phyloP scores from a whole-genome alignment of 2,888 invertebrate species.

The Malachius bipustulatus region DNA sequence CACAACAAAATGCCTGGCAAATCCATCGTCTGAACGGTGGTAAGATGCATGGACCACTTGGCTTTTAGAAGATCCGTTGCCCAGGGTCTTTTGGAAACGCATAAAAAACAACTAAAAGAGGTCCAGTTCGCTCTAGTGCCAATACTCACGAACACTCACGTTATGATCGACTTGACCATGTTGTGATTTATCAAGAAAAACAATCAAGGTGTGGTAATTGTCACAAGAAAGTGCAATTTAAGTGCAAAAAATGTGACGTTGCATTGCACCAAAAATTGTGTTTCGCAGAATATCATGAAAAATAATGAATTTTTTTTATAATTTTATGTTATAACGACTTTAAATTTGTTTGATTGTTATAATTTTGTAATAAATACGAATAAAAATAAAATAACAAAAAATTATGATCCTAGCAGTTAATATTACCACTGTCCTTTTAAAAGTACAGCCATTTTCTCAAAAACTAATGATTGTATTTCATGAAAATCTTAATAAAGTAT shows the following conservation, averaged over 20 bases:
- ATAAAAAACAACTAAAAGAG: conserved; percentile 4
- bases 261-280: conserved; percentile 5
- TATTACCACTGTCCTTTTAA: too few relatives aligned
- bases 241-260: conserved; percentile 8
- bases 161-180: conserved; percentile 6
- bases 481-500: too few relatives aligned
- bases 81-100: conserved; percentile 4
- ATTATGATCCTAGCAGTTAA: too few relatives aligned
- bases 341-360: too few relatives aligned
- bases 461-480: too few relatives aligned
- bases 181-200: conserved; percentile 7
- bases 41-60: conserved; percentile 3
- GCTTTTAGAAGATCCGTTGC: conserved; percentile 4
- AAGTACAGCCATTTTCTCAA: too few relatives aligned
- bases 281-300: conserved; percentile 1
- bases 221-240: conserved; percentile 10
- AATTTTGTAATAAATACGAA: too few relatives aligned
- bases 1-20: conserved; percentile 7
- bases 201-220: conserved; percentile 8
- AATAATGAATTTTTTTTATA: too few relatives aligned
- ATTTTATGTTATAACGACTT: too few relatives aligned
- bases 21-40: not conserved
- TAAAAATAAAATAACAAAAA: too few relatives aligned
- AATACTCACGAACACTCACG: conserved; percentile 4
- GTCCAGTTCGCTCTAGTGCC: not conserved